Evolutionary conservation across 2,888 invertebrate species (phyloP), one percentile per base, ranked within the genome.

Genomic region (Diarsia rubi): DNA sequence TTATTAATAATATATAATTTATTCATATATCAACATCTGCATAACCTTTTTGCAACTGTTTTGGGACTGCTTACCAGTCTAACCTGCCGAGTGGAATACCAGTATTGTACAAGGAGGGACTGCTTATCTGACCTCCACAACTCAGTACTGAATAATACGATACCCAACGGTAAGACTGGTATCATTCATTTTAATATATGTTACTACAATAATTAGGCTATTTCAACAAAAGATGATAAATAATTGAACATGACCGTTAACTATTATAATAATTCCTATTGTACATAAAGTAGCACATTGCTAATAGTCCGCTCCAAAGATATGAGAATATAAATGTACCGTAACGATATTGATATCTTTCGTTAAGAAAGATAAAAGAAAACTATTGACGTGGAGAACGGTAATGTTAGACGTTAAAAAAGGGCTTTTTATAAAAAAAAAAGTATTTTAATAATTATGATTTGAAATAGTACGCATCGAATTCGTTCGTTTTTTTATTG

Each of bases 201-300:
- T 27, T 8, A 27, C 57, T 16, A 57, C 8, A 27, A 27, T 57
- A 19, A 57, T 57, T 19, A 19, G 19, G 19, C 19, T 57, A 31
- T 19, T 19, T 11, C n/a, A 42, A 16, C n/a, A 62, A 42, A 69
- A 54, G 68, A 27, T 47, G n/a, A 72, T 79, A 12, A 31, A 76
- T 76, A 54, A 73, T 73, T 69, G 21, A 1, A 73, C 60, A n/a
- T 62, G 69, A 78, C 80, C 49, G 72, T 59, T 60, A 57, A 69
- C 9, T 72, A 24, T 52, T 8, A 62, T 69, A 79, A 84, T 75
- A 69, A 80, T 75, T 67, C 62, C 85, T 69, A 82, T 78, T 67
- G 60, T 78, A 31, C 37, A 52, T 45, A 65, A 84, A 80, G 77
- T 85, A 45, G 86, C 64, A 82, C 83, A 75, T 57, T 66, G 59